Evolutionary conservation across 1,140 invertebrate species (phyloP), one percentile per base, ranked within the genome.

Genomic region (Lepidurus arcticus): DNA sequence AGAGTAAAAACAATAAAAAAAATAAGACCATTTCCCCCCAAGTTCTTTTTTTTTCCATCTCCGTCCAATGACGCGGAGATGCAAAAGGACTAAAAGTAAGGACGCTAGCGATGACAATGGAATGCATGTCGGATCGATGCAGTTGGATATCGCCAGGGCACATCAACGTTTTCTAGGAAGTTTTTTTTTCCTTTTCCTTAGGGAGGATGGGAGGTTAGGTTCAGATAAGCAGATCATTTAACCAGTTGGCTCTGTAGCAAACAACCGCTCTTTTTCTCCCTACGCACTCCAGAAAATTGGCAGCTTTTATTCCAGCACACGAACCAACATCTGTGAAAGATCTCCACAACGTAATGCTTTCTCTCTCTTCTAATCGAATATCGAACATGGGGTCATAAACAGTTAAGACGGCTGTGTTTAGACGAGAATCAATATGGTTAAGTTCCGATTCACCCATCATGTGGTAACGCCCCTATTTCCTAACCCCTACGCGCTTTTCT

Each of bases 121-220:
- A 65, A 65, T 65, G 53, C 53, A 65, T 21, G 13, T 16, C 53
- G 53, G 53, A 65, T 65, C 53, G 53, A 65, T 65, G 53, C 53
- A 65, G 53, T 65, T 1, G 9, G 53, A 65, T 65, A 65, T 65
- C 53, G 21, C 53, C 53, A 13, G 21, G 53, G 53, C 53, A 65
- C 21, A 13, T 65, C 53, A 16, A 16, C 53, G 53, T 65, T 21
- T 65, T 21, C 21, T 65, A 10, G 16, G 21, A 65, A 21, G 21
- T 7, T 65, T 16, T 21, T 65, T 65, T 65, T 65, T 53, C 1
- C 13, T 21, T 65, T 65, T 21, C 13, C 53, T 21, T 9, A 9
- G 53, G 21, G 8, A 65, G 21, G 13, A 16, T 13, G 21, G 53
- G 21, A 65, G 34, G 34, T 34, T 34, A 34, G 34, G 34, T 65